Percentiles rank a stretch among this genome's conserved stretches.
These are phyloP conservation scores for Stercorarius parasiticus DNA, from an alignment of 2,113 vertebrate species.

Conservation along the genomic window DNA sequence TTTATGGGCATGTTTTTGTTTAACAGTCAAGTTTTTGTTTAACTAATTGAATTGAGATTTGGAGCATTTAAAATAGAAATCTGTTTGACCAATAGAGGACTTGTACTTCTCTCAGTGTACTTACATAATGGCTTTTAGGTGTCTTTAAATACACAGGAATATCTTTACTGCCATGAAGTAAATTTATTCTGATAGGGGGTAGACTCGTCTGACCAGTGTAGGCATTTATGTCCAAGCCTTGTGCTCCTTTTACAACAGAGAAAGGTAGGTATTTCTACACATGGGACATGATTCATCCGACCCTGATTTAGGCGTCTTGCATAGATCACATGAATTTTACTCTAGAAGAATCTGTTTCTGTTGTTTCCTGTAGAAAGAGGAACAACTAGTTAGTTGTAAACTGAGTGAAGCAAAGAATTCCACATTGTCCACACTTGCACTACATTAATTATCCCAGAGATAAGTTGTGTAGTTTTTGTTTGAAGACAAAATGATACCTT, in stretches of 20 bases:
- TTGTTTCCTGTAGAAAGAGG: neutral
- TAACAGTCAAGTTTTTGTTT: neutral
- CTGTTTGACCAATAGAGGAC: neutral
- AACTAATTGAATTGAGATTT: neutral
- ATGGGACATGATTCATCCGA: accelerated
- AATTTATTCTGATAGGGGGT: neutral
- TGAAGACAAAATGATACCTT: neutral
- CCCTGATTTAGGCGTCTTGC: neutral
- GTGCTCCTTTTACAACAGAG: neutral
- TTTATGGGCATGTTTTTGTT: neutral
- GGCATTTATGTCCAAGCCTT: neutral
- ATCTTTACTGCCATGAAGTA: neutral
- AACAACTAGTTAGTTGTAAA: neutral
- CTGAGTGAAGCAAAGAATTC: neutral
- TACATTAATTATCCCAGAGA: neutral
- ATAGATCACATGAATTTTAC: neutral
- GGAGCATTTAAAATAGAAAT: neutral
- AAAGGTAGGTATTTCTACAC: neutral
- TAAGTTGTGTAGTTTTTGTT: neutral
- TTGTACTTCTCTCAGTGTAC: neutral
- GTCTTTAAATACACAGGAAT: neutral
- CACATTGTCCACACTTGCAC: neutral
- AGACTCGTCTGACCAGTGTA: neutral
- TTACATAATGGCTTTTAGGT: neutral
- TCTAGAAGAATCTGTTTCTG: neutral